Conservation (phyloP, 2,113 vertebrate genomes). For the Ochotona princeps region DNA sequence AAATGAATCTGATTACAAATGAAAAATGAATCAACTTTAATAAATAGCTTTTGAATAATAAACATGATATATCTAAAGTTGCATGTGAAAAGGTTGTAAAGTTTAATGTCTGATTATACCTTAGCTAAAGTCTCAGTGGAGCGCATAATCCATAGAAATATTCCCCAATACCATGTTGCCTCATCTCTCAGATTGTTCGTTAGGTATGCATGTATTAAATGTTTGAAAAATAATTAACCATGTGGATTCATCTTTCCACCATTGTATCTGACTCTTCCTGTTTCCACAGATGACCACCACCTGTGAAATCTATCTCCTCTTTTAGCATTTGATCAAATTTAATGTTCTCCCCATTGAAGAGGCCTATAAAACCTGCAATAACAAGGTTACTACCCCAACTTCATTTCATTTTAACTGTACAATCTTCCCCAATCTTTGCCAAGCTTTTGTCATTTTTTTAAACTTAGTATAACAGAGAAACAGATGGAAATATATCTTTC, state of each 20-base stretch:
- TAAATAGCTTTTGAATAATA: slow-evolving; percentile 55
- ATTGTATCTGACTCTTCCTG: neutral
- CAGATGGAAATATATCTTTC: too few species aligned
- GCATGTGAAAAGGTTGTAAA: slow-evolving; percentile 35
- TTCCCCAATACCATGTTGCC: neutral
- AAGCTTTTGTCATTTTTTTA: too few species aligned
- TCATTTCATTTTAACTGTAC: neutral
- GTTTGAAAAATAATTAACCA: neutral
- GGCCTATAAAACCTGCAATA: neutral
- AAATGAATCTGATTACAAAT: slow-evolving; percentile 74
- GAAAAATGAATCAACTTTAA: slow-evolving; percentile 61
- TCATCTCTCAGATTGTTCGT: neutral
- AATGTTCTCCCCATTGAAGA: neutral
- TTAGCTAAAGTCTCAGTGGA: neutral
- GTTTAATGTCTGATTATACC: neutral
- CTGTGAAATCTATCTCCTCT: neutral
- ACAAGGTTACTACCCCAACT: neutral
- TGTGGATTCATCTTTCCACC: rapidly evolving
- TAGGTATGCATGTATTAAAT: neutral
- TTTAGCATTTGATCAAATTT: neutral
- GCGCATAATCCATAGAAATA: neutral
- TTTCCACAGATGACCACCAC: neutral
- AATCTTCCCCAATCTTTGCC: neutral
- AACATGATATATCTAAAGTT: neutral
- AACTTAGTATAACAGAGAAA: too few species aligned